These are phyloP conservation scores for Lasius platythorax DNA, from an alignment of 2,888 invertebrate species.

Conservation along the genomic window DNA sequence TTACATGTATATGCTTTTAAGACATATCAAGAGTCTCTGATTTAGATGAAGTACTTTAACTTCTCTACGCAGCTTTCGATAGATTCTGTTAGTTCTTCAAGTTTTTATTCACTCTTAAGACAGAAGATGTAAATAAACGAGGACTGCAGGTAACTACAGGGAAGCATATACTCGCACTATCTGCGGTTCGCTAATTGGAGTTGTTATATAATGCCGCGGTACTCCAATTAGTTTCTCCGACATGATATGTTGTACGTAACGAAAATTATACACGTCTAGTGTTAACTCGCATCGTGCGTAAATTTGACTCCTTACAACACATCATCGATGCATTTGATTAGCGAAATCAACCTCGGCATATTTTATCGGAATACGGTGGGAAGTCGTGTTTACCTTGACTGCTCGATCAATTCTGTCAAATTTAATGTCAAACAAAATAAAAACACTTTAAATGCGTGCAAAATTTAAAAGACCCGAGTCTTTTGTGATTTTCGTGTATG, in stretches of 20 bases:
- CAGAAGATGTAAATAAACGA: neutral
- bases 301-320: constrained; percentile 5
- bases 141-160: neutral
- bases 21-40: neutral
- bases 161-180: neutral
- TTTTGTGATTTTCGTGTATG: neutral
- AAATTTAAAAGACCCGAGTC: neutral
- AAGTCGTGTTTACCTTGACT: constrained; percentile 4
- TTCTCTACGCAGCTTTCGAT: neutral
- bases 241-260: neutral
- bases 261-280: constrained; percentile 35
- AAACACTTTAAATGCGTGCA: neutral
- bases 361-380: neutral
- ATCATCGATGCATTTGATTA: neutral
- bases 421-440: neutral
- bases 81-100: neutral
- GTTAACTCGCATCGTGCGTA: constrained; percentile 9
- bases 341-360: constrained; percentile 10
- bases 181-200: constrained; percentile 33
- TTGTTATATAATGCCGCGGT: constrained; percentile 19
- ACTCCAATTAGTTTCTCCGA: constrained; percentile 23
- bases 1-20: neutral
- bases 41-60: neutral
- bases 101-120: neutral
- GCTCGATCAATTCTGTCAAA: neutral